These are phyloP conservation scores for Agriopis leucophaearia DNA, from an alignment of 2,888 invertebrate species.

Conservation along the genomic window DNA sequence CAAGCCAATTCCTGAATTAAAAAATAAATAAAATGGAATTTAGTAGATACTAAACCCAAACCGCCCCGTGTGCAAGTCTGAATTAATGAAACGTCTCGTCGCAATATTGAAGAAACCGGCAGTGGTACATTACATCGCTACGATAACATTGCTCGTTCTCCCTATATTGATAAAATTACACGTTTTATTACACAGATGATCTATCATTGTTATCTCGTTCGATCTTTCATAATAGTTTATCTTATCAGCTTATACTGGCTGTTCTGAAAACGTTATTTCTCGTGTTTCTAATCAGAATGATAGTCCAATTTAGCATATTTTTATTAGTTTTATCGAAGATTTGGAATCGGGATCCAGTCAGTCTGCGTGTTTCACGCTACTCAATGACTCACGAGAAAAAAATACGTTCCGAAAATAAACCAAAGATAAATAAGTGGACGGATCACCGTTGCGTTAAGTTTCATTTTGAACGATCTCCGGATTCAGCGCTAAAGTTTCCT, in stretches of 20 bases:
- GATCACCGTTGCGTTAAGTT: constrained; percentile 21
- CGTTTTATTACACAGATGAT: constrained; percentile 1
- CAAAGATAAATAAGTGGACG: constrained; percentile 18
- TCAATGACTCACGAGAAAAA: constrained; percentile 24
- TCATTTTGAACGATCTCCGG: constrained; percentile 6
- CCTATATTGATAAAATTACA: constrained; percentile 18
- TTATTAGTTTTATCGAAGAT: constrained; percentile 10
- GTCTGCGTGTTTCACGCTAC: constrained; percentile 21
- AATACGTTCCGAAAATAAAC: constrained; percentile 29
- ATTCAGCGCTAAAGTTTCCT: constrained; percentile 11
- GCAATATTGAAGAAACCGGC: constrained; percentile 3
- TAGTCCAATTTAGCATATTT: not conserved
- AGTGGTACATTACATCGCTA: constrained; percentile 1
- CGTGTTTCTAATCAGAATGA: constrained; percentile 5
- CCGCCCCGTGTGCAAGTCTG: no score
- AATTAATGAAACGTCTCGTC: constrained; percentile 20
- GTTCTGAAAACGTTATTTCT: not conserved
- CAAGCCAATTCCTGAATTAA: no score
- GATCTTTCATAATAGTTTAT: constrained; percentile 26
- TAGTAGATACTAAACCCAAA: no score
- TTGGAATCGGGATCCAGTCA: constrained; percentile 2
- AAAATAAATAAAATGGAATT: no score
- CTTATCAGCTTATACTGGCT: constrained; percentile 17
- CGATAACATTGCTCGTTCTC: not conserved
- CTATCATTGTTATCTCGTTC: constrained; percentile 13